Evolutionary conservation across 23 tunicate genomes (phyloP), one percentile per base, ranked within the genome.

Genomic region (Styela clava): DNA sequence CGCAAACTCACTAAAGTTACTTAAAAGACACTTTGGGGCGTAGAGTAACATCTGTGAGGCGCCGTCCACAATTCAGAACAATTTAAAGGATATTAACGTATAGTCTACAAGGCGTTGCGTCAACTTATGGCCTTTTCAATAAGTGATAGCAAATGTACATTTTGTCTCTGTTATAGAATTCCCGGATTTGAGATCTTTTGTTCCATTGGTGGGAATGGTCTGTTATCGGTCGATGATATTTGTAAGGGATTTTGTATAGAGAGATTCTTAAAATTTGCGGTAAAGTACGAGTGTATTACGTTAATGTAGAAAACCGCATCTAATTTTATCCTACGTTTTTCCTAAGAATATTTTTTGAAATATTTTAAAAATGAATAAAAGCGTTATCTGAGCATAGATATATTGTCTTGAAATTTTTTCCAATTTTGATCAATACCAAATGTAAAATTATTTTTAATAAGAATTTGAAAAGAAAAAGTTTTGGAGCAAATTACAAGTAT

Each of bases 31-130:
- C 34, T 71, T 71, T 65, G 35, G 24, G 34, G 35, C 32, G 16
- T 30, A 28, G 35, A 31, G 35, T 71, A 71, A 71, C 77, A 71
- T 71, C 77, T 71, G 77, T 5, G 35, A 71, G 77, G 77, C 77
- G 77, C 77, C 77, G 27, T 71, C 3, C 27, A 34, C 32, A 71
- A 21, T 31, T 71, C 16, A 71, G 34, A 16, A 16, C 35, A 34
- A 71, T 33, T 71, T 71, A 28, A 16, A 71, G 29, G 9, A 12
- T 12, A 44, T 44, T 44, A 44, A 44, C 56, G 56, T 7, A 44
- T 44, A 44, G 56, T 44, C 56, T n/a, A 44, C 9, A 44, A 44
- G 12, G 7, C 9, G 56, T 44, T 44, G 7, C 12, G 56, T 44
- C 12, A 44, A 44, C 7, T 5, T 44, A 44, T 44, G 56, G 56